Percentiles rank a stretch among this genome's conserved stretches.
phyloP scores from a whole-genome alignment of 1,140 invertebrate species.

The Eciton burchellii region DNA sequence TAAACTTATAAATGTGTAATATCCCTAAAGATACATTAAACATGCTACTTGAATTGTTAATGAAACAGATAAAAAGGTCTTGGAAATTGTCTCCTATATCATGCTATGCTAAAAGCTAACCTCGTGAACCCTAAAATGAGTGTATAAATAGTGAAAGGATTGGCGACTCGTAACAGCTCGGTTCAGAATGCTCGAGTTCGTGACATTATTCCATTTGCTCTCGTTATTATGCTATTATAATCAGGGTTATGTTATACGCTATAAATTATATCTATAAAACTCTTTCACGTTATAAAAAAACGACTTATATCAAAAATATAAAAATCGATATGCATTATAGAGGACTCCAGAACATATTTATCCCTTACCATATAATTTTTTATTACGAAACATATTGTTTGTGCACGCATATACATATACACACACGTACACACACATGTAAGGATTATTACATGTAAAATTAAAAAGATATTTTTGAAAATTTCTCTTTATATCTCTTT shows the following conservation, averaged over 20 bases:
- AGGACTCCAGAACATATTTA: no score
- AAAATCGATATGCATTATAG: no score
- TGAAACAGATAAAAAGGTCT: neutral
- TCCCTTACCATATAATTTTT: neutral
- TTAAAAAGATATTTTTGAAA: no score
- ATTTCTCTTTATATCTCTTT: no score
- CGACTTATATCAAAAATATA: no score
- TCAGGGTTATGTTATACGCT: slow-evolving; percentile 18
- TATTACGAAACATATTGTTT: neutral
- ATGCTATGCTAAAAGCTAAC: slow-evolving; percentile 57
- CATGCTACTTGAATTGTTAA: slow-evolving; percentile 10
- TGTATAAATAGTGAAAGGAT: slow-evolving; percentile 71
- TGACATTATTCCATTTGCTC: slow-evolving; percentile 15
- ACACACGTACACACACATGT: neutral
- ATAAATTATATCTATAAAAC: slow-evolving; percentile 16
- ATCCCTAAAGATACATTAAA: neutral
- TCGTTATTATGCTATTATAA: slow-evolving; percentile 1
- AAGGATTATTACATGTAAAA: no score
- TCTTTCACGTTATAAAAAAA: neutral
- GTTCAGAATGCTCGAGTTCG: slow-evolving; percentile 25
- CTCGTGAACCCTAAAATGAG: slow-evolving; percentile 63
- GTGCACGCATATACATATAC: neutral
- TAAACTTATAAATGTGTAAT: neutral
- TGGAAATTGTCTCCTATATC: slow-evolving; percentile 22
- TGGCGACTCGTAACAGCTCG: slow-evolving; percentile 44